Evolutionary conservation across 2,113 vertebrate genomes (phyloP).

Genomic region (Syngnathus floridae): DNA sequence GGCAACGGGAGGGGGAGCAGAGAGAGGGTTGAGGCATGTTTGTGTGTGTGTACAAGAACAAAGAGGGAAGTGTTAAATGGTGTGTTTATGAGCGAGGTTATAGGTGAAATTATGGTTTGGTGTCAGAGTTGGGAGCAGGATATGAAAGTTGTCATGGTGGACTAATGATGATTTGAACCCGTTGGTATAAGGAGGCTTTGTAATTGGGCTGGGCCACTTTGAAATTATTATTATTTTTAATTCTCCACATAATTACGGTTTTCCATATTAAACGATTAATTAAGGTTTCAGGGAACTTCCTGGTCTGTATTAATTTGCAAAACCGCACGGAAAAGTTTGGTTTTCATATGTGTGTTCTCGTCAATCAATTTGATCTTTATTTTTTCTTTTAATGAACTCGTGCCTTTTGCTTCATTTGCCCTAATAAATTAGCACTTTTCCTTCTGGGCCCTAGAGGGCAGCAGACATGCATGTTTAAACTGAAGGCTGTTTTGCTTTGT

Average conservation of each 20-base stretch:
- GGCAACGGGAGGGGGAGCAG: constrained; percentile 5
- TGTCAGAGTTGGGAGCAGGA: neutral
- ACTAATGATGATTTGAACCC: neutral
- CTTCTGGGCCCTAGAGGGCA: constrained; percentile 48
- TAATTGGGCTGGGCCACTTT: neutral
- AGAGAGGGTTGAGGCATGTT: constrained; percentile 27
- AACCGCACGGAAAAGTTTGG: neutral
- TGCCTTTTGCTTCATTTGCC: no score
- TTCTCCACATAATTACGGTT: neutral
- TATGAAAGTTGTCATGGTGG: neutral
- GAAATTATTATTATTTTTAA: neutral
- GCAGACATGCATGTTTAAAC: constrained; percentile 32
- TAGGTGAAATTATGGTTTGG: neutral
- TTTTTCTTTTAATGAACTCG: no score
- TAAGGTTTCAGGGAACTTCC: neutral
- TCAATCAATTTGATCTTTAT: neutral
- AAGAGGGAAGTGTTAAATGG: constrained; percentile 2
- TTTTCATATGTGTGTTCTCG: neutral
- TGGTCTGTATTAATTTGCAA: neutral
- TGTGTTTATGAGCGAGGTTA: constrained; percentile 18
- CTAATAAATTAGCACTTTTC: neutral
- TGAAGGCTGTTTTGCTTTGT: neutral
- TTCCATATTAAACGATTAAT: neutral
- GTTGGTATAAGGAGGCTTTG: neutral
- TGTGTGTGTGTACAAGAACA: constrained; percentile 29